Evolutionary conservation across 1,140 invertebrate species (phyloP), one percentile per base, ranked within the genome.

Genomic region (Listronotus oregonensis): DNA sequence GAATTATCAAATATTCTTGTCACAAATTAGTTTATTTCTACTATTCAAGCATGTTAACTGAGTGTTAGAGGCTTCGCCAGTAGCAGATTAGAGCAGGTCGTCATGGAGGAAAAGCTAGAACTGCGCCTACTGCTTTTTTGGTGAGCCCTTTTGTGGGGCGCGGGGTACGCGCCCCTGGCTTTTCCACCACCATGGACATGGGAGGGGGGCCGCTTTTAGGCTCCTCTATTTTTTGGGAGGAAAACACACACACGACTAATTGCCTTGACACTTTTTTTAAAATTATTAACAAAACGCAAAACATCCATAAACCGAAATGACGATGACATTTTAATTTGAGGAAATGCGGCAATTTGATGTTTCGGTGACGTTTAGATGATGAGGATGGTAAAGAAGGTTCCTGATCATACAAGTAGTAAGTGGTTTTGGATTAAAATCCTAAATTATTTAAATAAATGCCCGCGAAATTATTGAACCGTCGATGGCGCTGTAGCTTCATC

Each of bases 111-210:
- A 46, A 34, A 39, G 8, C n/a, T 52, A 11, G 27, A 39, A 51
- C 60, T 63, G 40, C 60, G 49, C 60, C 60, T 63, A 63, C 60
- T 63, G 60, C 60, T 55, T 54, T 52, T 34, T 39, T 63, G 60
- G 50, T 44, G 27, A 63, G 50, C 60, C 60, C 34, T 63, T 63
- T 27, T 34, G 17, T 32, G 49, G 51, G 12, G 9, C 44, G 12
- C 60, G 46, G 7, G 39, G n/a, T 15, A 54, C 18, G 50, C 60
- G 60, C 49, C 60, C 60, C 51, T 10, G 27, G 14, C 51, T 39
- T 52, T 63, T 43, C 42, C 49, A 63, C 60, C 60, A 63, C 60
- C 60, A 54, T 63, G 15, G 60, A 63, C 60, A 63, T 63, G 42
- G 46, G 1, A 15, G 11, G 18, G 34, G 3, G 1, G 18, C 46